Base-by-base conservation (phyloP, 2,113 vertebrate genomes). In the Pteruthius melanotis region DNA sequence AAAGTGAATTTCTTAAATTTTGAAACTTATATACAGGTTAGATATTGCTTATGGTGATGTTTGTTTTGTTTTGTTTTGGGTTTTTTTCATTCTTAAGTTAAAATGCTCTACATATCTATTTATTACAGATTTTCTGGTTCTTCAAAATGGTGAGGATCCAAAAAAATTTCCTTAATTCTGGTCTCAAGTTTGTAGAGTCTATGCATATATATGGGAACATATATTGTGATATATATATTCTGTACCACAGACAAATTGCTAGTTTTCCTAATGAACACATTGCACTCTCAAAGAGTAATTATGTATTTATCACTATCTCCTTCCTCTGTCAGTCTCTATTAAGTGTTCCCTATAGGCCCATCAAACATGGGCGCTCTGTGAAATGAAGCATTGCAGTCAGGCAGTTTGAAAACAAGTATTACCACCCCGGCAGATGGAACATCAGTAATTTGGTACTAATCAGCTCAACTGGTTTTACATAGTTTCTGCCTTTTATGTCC, bases 401-500 rank as follows among this genome's bases (percentile, higher is more conserved):
- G 70, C 80, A 92, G 49, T 94, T 97, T 72, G 56, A 94, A 96
- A 96, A 96, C 95, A 94, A 88, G 66, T 77, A 95, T 94, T 92
- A 61, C 87, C 54, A 94, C 63, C 72, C 56, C 24, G 56, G 88
- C 93, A 97, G 95, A 98, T 97, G 94, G 89, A 95, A 94, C 89
- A 96, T 94, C 84, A 83, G 94, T 94, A 98, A 97, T 96, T 97
- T 94, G 93, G 82, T 95, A 81, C 83, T 97, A 94, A 97, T 97
- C 93, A 94, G 64, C 72, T 96, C 90, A 94, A 96, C 90, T 59
- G 63, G 54, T 93, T 96, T 96, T 94, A 87, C 63, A 83, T 69
- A 95, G 64, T 97, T 96, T 92, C 90, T 92, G 75, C 42, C 87
- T 95, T 96, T 96, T 90, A 96, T 94, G 80, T 93, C 90, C 79